Percentiles rank a stretch among this genome's conserved stretches.
Evolutionary conservation across 1,140 invertebrate species (phyloP).

Genomic region (Carcinoscorpius rotundicauda): DNA sequence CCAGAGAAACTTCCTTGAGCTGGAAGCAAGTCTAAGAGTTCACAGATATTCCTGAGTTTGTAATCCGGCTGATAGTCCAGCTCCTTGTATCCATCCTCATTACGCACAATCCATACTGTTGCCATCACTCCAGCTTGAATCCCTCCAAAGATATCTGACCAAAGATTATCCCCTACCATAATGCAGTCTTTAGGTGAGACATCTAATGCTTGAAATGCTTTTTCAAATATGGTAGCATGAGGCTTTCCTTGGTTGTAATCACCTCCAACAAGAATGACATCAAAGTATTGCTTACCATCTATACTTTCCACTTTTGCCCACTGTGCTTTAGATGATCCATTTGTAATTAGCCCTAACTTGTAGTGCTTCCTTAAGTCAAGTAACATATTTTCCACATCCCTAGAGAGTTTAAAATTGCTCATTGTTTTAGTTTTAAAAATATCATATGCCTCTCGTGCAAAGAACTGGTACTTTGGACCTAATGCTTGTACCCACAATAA

Average conservation of each 20-base stretch:
- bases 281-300: slow-evolving; percentile 54
- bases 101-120: slow-evolving; percentile 58
- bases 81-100: neutral
- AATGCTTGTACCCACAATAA: slow-evolving; percentile 60
- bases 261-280: slow-evolving; percentile 58
- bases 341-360: slow-evolving; percentile 61
- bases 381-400: slow-evolving; percentile 51
- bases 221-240: slow-evolving; percentile 49
- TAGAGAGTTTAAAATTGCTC: slow-evolving; percentile 48
- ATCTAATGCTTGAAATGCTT: slow-evolving; percentile 56
- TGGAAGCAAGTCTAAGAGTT: slow-evolving; percentile 16
- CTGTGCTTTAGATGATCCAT: slow-evolving; percentile 66
- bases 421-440: slow-evolving; percentile 63
- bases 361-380: slow-evolving; percentile 49
- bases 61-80: slow-evolving; percentile 26
- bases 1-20: slow-evolving; percentile 7
- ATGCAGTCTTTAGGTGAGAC: slow-evolving; percentile 57
- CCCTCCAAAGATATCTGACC: slow-evolving; percentile 70
- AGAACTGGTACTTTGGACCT: slow-evolving; percentile 52
- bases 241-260: slow-evolving; percentile 75
- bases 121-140: slow-evolving; percentile 55
- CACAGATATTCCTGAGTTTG: slow-evolving; percentile 19
- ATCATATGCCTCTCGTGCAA: slow-evolving; percentile 54
- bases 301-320: slow-evolving; percentile 63
- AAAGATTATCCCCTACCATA: slow-evolving; percentile 74